Evolutionary conservation across 1,140 invertebrate genomes (phyloP), one percentile per base, ranked within the genome.

Genomic region (Zaprionus lachaisei): DNA sequence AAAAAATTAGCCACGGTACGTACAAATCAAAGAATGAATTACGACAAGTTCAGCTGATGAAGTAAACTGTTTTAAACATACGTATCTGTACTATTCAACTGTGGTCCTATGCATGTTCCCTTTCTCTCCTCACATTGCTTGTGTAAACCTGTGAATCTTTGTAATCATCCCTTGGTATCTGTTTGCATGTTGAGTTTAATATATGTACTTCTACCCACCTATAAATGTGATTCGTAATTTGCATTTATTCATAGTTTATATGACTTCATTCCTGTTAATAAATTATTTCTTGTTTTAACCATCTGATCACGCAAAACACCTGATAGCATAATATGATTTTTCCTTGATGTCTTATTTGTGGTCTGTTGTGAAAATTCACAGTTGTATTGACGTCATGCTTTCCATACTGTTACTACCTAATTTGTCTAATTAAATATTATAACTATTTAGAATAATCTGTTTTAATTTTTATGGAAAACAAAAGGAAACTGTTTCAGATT

Each of bases 1-100:
- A 97, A 94, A 94, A 99, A 98, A 95, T 97, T 98, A 94, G 96
- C 97, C 64, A 96, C 96, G 97, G 98, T 99, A 98, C 95, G 96
- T 97, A 95, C 93, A 82, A 90, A 89, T 89, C 84, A 89, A 84
- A 73, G 77, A 81, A 89, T 79, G 74, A 73, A 79, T 80, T 74
- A 86, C 67, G 75, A 67, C 56, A 73, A 65, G 73, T 75, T 78
- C 65, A 65, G 60, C 51, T 64, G 67, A 62, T 64, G 67, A 71
- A 54, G 60, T 28, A 41, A 63, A 61, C 14, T 66, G 55, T 64
- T 64, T 58, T 64, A 63, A 63, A 75, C 55, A 41, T 61, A 66
- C 54, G 37, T 69, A 78, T 58, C 24, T 56, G 44, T 73, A 17
- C 49, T 56, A 37, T 71, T 58, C 56, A 62, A 20, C 62, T 78